Evolutionary conservation across 2,797 vertebrate species (phyloP).

Genomic region (Sebastiscus tertius): DNA sequence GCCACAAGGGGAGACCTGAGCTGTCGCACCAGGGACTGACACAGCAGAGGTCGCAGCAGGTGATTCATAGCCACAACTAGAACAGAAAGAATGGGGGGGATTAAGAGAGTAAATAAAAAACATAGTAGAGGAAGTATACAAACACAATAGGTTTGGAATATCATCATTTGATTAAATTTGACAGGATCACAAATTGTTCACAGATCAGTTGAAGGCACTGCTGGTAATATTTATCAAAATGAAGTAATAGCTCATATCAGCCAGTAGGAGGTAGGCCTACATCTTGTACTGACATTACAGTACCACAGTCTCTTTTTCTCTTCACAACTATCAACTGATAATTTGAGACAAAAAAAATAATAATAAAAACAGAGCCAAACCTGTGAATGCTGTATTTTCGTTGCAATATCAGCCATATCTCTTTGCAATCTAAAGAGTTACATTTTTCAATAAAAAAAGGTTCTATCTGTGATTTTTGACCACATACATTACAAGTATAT

Average conservation of each 20-base stretch:
- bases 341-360: neutral
- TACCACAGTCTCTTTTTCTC: neutral
- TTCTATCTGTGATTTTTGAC: neutral
- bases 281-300: constrained; percentile 39
- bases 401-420: neutral
- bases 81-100: neutral
- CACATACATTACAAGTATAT: neutral
- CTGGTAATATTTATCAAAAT: constrained; percentile 2
- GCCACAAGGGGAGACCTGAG: constrained; percentile 41
- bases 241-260: constrained; percentile 54
- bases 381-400: neutral
- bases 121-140: neutral
- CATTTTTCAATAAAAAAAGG: neutral
- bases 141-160: neutral
- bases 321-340: neutral
- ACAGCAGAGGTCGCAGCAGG: constrained; percentile 78
- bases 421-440: neutral
- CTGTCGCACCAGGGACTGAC: constrained; percentile 32
- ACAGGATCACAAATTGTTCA: neutral
- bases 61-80: constrained; percentile 80
- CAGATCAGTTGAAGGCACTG: neutral
- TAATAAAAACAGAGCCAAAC: neutral
- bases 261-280: constrained; percentile 77
- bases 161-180: neutral
- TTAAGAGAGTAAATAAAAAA: neutral